Evolutionary conservation across 2,113 vertebrate genomes (phyloP).

Genomic region (Hystrix cristata): DNA sequence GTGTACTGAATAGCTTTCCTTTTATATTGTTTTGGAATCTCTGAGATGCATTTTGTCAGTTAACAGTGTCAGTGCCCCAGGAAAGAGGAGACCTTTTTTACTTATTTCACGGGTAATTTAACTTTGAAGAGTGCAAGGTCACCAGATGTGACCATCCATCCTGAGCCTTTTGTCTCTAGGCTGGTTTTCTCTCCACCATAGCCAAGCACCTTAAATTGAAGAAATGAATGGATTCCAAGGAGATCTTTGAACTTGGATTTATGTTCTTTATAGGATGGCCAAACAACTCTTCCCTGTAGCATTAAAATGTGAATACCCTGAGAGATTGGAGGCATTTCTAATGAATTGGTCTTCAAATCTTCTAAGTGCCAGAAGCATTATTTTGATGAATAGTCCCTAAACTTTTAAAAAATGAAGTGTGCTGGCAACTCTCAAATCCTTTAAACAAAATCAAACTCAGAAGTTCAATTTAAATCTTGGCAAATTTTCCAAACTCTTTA

Average conservation of each 20-base stretch:
- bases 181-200: not conserved
- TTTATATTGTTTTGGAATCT: not conserved
- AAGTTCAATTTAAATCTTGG: conserved; percentile 85
- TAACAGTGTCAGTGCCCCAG: not conserved
- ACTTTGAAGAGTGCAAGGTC: not conserved
- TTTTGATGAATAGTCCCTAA: conserved; percentile 67
- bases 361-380: not conserved
- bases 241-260: conserved; percentile 42
- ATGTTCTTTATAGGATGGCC: not conserved
- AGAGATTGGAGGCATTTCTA: not conserved
- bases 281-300: not conserved
- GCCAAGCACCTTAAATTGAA: not conserved
- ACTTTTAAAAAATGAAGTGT: conserved; percentile 28
- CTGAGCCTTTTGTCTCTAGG: not conserved
- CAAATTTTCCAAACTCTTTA: conserved; percentile 80
- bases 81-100: not conserved
- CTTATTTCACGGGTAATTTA: conserved; percentile 55
- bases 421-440: conserved; percentile 69
- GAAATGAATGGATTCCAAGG: not conserved
- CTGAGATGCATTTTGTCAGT: not conserved
- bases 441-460: conserved; percentile 75
- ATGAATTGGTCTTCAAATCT: conserved; percentile 18
- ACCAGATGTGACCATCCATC: not conserved
- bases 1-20: not conserved
- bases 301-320: not conserved